Evolutionary conservation across 2,797 vertebrate genomes (phyloP).

Genomic region (Halcyon leucocephala): DNA sequence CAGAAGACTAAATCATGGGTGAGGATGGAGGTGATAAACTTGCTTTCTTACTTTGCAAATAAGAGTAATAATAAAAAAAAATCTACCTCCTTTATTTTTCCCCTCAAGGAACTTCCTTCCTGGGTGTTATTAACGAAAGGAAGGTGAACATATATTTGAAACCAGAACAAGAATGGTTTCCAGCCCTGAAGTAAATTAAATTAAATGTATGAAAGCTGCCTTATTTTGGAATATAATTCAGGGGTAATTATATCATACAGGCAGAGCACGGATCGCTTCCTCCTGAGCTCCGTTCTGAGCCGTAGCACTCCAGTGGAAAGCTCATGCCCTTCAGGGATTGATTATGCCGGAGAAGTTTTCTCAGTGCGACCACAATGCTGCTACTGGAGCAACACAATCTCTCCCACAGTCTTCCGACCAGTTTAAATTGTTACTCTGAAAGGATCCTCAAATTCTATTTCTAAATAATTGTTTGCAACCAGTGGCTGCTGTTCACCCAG

Average conservation of each 20-base stretch:
- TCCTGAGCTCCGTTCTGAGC: not conserved
- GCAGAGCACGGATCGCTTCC: not conserved
- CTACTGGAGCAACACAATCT: not conserved
- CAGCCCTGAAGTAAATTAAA: not conserved
- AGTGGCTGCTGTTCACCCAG: not conserved
- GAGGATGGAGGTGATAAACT: not conserved
- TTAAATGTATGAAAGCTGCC: not conserved
- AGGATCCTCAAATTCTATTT: not conserved
- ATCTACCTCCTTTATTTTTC: rapidly evolving
- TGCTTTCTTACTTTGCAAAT: not conserved
- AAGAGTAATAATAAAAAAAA: not conserved
- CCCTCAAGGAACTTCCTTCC: not conserved
- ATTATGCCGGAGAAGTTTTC: not conserved
- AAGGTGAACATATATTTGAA: not conserved
- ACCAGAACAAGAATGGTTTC: not conserved
- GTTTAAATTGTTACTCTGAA: not conserved
- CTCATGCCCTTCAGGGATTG: not conserved
- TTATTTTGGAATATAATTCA: not conserved
- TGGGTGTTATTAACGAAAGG: not conserved
- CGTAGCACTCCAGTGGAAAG: rapidly evolving
- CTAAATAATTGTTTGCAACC: not conserved
- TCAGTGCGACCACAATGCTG: not conserved
- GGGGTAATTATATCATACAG: not conserved
- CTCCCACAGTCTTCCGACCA: not conserved
- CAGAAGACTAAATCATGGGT: not conserved